Base-by-base conservation (phyloP, 1,140 invertebrate genomes). In the Argopecten irradians region DNA sequence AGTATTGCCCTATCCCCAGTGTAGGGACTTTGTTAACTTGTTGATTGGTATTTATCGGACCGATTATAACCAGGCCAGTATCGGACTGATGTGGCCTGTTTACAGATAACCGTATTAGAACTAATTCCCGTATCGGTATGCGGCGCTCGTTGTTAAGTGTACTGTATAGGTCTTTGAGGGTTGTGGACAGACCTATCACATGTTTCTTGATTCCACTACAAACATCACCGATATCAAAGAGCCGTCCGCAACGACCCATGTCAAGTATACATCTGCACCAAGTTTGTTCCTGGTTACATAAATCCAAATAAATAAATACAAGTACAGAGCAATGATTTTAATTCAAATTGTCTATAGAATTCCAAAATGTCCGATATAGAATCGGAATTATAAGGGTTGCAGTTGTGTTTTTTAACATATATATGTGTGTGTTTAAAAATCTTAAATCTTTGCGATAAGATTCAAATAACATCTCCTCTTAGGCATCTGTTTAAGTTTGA, bases 31-130 rank as follows among this genome's bases (percentile, higher is more conserved):
- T 71, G n/a, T 16, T 71, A 71, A 71, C 55, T 3, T 71, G 55
- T 71, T 71, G 55, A 71, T 71, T 71, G 55, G 55, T 71, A 71
- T 71, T 71, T 71, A 71, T 71, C 55, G 55, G 55, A 1, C 55
- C 55, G 55, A 71, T 71, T 71, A 71, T 71, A 71, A 71, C 55
- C 55, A 11, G 55, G 22, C 28, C 55, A 71, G 55, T 71, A 71
- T 71, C 55, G 22, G n/a, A 5, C 11, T 71, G 55, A 71, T 71
- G 55, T 71, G n/a, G 55, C 55, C n/a, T 71, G 55, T 71, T 71
- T 71, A 71, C 11, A 71, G 55, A 71, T 71, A 71, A 71, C n/a
- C 55, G 55, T 71, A 71, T 71, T 71, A 71, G 28, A 71, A 71
- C 55, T 71, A 71, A 71, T 71, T 71, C 55, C 55, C 55, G n/a